phyloP scores from a whole-genome alignment of 2,888 invertebrate genomes.

The Rhamnusium bicolor region DNA sequence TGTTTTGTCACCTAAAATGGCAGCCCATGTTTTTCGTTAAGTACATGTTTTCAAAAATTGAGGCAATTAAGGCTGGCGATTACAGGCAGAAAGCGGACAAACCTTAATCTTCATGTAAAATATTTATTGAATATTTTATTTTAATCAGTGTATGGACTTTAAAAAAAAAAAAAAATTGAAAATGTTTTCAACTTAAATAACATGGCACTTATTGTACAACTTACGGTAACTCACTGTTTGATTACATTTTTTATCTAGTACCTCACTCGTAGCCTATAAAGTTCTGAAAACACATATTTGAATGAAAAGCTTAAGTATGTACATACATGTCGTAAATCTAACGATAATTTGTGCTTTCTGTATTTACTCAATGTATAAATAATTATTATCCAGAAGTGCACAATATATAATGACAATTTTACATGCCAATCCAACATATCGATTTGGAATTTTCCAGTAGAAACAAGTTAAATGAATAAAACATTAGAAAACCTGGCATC shows the following conservation, averaged over 20 bases:
- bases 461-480: no score
- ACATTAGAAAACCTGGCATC: no score
- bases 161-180: no score
- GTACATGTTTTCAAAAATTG: neutral
- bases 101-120: neutral
- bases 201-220: neutral
- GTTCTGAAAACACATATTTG: neutral
- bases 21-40: neutral
- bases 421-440: neutral
- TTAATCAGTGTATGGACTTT: no score
- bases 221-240: neutral
- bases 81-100: neutral
- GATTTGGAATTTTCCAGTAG: no score
- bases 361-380: neutral
- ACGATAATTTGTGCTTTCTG: neutral
- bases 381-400: neutral
- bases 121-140: no score
- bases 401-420: neutral
- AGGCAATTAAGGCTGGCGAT: neutral
- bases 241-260: neutral
- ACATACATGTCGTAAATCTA: neutral
- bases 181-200: neutral
- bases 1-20: neutral
- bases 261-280: neutral
- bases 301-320: neutral